phyloP scores from a whole-genome alignment of 2,113 vertebrate species.

The Pollachius pollachius region DNA sequence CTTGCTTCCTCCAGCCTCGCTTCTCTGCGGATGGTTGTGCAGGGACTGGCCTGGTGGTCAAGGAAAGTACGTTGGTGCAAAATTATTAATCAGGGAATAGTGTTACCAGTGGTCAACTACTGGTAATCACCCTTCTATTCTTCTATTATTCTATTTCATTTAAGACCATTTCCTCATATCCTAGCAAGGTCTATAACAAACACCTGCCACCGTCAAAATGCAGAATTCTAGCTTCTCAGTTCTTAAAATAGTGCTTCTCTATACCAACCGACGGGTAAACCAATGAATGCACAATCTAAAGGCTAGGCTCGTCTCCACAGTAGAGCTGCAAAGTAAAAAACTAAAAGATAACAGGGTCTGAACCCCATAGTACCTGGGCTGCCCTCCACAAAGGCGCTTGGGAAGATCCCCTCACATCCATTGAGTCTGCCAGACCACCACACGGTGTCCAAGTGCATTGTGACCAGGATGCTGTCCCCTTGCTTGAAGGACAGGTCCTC shows the following conservation, averaged over 20 bases:
- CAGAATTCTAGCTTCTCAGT: too few relatives aligned
- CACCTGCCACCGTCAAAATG: too few relatives aligned
- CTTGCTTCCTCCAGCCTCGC: conserved; percentile 56
- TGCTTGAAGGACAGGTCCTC: conserved; percentile 83
- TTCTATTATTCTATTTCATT: too few relatives aligned
- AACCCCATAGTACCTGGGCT: conserved; percentile 70
- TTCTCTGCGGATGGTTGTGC: conserved; percentile 17
- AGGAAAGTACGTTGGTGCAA: background rate
- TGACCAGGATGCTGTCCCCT: conserved; percentile 85
- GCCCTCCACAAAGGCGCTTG: conserved; percentile 77
- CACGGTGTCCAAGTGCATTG: conserved; percentile 74
- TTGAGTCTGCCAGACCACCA: conserved; percentile 85
- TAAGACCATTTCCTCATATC: too few relatives aligned
- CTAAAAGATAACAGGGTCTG: background rate
- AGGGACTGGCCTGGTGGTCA: conserved; percentile 33
- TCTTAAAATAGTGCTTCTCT: too few relatives aligned
- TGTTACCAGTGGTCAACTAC: too few relatives aligned
- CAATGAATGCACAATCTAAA: too few relatives aligned
- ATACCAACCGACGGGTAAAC: too few relatives aligned
- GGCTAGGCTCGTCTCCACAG: too few relatives aligned
- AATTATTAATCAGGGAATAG: too few relatives aligned
- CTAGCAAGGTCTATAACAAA: too few relatives aligned
- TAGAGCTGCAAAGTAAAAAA: background rate
- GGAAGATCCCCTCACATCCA: conserved; percentile 86
- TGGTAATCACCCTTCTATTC: too few relatives aligned